Percentiles rank a stretch among this genome's conserved stretches.
These are phyloP conservation scores for Drosophila cardini DNA, from an alignment of 1,140 invertebrate species.

Conservation along the genomic window DNA sequence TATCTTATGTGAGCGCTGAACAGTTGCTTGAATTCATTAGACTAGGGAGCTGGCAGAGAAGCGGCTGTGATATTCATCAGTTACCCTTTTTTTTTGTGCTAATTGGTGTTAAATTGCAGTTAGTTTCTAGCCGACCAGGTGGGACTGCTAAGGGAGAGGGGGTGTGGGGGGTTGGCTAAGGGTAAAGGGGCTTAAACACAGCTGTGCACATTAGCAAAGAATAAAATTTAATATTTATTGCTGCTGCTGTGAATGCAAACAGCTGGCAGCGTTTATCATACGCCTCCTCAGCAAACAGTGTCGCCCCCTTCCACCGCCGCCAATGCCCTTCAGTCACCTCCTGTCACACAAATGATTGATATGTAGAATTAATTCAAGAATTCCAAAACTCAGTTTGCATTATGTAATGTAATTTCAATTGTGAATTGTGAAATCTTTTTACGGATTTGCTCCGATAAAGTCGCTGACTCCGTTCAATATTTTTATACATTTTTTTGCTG, in stretches of 20 bases:
- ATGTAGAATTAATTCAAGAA: conserved; percentile 59
- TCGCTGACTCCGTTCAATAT: conserved; percentile 18
- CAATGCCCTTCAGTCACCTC: neutral
- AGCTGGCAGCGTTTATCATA: conserved; percentile 71
- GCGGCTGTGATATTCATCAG: conserved; percentile 59
- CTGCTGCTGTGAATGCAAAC: conserved; percentile 43
- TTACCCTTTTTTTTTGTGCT: conserved; percentile 66
- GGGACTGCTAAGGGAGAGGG: neutral
- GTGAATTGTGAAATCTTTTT: conserved; percentile 19
- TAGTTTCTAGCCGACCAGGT: neutral
- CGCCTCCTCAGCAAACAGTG: conserved; percentile 4
- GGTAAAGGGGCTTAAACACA: conserved; percentile 50
- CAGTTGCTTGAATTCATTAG: conserved; percentile 45
- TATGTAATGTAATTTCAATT: conserved; percentile 29
- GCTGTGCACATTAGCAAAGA: conserved; percentile 62
- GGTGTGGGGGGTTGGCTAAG: neutral
- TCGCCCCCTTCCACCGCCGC: conserved; percentile 1
- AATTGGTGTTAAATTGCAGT: conserved; percentile 73
- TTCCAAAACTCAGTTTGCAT: conserved; percentile 12
- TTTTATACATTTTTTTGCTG: neutral
- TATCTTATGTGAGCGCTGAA: conserved; percentile 43
- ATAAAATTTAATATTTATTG: conserved; percentile 51
- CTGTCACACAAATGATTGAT: conserved; percentile 33
- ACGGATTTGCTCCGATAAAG: conserved; percentile 10
- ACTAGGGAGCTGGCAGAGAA: conserved; percentile 5